Base-by-base conservation (phyloP, 1,140 invertebrate genomes). In the Venturia canescens region DNA sequence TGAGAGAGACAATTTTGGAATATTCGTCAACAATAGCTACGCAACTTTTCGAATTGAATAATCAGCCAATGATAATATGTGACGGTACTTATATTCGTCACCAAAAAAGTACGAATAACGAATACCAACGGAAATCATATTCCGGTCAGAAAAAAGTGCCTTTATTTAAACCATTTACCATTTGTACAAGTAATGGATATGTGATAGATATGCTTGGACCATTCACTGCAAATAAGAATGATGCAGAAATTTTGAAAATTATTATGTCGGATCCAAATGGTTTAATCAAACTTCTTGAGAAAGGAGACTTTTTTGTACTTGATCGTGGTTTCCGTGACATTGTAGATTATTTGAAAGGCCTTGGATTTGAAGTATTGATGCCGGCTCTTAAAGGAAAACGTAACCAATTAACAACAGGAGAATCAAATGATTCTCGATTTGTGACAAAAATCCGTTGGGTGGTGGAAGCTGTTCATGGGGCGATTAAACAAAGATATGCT, bases 251-350 rank as follows among this genome's bases (percentile, higher is more conserved):
- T 16, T 71, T 83, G 74, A 78, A 74, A 83, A 72, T 63, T 18
- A 16, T 78, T 16, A 29, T 87, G 29, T 60, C 71, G 48, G 77
- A 84, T 53, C 78, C 78, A 23, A 70, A 83, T 79, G 79, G 79
- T 79, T 15, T 86, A 5, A 31, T 29, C 29, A 67, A 72, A 69
- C 74, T 84, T 16, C 29, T 86, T 34, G 75, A 84, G 78, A 34
- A 48, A 71, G 71, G 74, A 71, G 83, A 88, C 71, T 78, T 83
- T 75, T 81, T 86, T 80, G 72, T 87, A 71, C 81, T 87, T 76
- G 85, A 88, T 80, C 81, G 86, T 50, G 86, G 88, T 23, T 88
- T 88, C 79, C 80, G 84, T n/a, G 86, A 89, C 79, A 76, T 84
- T 29, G 74, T 71, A 50, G 26, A 66, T 72, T 63, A 72, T 53